phyloP scores from a whole-genome alignment of 2,888 invertebrate species.

The Chironomus riparius region DNA sequence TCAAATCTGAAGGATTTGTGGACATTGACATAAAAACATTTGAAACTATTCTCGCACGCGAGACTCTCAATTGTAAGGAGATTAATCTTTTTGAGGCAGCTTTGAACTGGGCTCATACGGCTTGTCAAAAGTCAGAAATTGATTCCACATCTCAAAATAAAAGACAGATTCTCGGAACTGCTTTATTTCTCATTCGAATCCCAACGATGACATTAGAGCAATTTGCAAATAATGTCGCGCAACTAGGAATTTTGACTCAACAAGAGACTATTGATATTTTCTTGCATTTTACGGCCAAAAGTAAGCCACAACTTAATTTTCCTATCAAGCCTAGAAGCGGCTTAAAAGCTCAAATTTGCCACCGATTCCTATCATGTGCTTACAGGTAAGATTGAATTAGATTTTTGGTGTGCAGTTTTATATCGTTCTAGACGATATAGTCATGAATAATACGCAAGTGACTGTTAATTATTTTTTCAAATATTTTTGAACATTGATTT shows the following conservation, averaged over 20 bases:
- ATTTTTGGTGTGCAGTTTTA: too few species aligned
- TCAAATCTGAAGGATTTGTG: slow-evolving; percentile 90
- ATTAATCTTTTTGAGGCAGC: slow-evolving; percentile 85
- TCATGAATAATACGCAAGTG: too few species aligned
- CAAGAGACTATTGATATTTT: slow-evolving; percentile 94
- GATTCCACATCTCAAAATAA: slow-evolving; percentile 74
- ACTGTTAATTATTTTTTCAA: too few species aligned
- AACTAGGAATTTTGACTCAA: slow-evolving; percentile 81
- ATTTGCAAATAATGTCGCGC: slow-evolving; percentile 91
- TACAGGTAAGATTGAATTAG: not conserved
- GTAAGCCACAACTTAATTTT: slow-evolving; percentile 74
- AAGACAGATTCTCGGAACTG: slow-evolving; percentile 62
- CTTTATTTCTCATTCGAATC: slow-evolving; percentile 80
- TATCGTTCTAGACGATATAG: too few species aligned
- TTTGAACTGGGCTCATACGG: slow-evolving; percentile 85
- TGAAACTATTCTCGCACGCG: slow-evolving; percentile 81
- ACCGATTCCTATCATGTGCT: slow-evolving; percentile 92
- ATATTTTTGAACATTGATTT: too few species aligned
- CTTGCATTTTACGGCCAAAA: slow-evolving; percentile 84
- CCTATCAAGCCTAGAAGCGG: slow-evolving; percentile 76
- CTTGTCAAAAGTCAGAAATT: slow-evolving; percentile 75
- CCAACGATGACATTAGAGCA: slow-evolving; percentile 91
- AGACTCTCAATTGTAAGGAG: slow-evolving; percentile 92
- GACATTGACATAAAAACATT: slow-evolving; percentile 91
- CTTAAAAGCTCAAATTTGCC: slow-evolving; percentile 87